Evolutionary conservation across 1,140 invertebrate genomes (phyloP).

Genomic region (Pseudoatta argentina): DNA sequence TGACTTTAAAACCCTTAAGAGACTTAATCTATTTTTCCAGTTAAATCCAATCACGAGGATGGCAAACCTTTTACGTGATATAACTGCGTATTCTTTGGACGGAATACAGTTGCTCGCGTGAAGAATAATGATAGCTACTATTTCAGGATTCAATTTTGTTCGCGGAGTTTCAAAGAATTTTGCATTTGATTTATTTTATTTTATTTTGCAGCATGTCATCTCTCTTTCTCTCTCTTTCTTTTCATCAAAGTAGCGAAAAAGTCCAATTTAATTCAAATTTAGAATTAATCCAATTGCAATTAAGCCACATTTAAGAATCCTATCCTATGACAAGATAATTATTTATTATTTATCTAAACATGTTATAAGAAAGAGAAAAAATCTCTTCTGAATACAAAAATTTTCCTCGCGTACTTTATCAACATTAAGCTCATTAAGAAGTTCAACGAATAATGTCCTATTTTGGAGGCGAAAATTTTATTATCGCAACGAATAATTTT

Average conservation of each 20-base stretch:
- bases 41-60: slow-evolving; percentile 63
- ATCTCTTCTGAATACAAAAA: background rate
- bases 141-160: background rate
- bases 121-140: background rate
- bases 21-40: slow-evolving; percentile 72
- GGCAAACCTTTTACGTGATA: background rate
- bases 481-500: slow-evolving; percentile 2
- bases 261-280: background rate
- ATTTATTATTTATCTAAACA: background rate
- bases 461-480: background rate
- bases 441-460: background rate
- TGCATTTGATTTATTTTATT: background rate
- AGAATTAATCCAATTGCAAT: background rate
- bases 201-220: background rate
- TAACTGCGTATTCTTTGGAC: background rate
- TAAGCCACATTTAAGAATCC: background rate
- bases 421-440: background rate
- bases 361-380: background rate
- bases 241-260: background rate
- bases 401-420: background rate
- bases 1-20: slow-evolving; percentile 68
- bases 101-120: background rate
- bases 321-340: background rate
- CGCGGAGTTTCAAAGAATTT: background rate
- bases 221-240: background rate